These are phyloP conservation scores for Lophochroa leadbeateri DNA, from an alignment of 2,113 vertebrate species.

Conservation along the genomic window DNA sequence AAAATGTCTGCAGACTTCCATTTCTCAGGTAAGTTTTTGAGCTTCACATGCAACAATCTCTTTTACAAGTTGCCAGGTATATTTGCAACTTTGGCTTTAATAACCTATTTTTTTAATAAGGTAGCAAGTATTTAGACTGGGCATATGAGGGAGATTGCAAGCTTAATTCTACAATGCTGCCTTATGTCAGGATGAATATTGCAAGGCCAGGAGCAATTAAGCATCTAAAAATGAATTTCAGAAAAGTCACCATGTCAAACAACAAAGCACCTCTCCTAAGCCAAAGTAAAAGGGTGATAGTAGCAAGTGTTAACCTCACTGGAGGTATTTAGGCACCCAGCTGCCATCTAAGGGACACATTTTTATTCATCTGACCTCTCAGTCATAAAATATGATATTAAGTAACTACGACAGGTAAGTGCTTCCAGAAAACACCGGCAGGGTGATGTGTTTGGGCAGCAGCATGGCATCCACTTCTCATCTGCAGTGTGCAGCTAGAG, in stretches of 20 bases:
- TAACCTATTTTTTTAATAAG: background rate
- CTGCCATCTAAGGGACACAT: background rate
- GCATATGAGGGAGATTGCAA: background rate
- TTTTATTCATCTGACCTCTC: background rate
- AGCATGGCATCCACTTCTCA: background rate
- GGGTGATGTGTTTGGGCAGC: background rate
- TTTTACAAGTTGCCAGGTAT: background rate
- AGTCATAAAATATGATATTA: background rate
- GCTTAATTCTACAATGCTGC: background rate
- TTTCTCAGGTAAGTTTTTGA: constrained; percentile 52
- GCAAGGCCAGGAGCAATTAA: background rate
- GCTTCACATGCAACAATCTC: background rate
- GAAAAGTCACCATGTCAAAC: background rate
- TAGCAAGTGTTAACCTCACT: background rate
- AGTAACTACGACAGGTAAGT: background rate
- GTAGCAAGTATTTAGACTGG: background rate
- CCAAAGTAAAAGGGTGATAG: background rate
- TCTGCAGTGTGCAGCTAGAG: background rate
- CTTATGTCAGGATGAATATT: background rate
- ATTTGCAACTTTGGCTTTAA: background rate
- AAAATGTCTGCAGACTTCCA: background rate
- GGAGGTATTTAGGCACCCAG: background rate
- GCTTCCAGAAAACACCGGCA: background rate
- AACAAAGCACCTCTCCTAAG: background rate
- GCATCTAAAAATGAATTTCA: background rate